phyloP scores from a whole-genome alignment of 2,888 invertebrate species.

The Leptodirus hochenwartii region DNA sequence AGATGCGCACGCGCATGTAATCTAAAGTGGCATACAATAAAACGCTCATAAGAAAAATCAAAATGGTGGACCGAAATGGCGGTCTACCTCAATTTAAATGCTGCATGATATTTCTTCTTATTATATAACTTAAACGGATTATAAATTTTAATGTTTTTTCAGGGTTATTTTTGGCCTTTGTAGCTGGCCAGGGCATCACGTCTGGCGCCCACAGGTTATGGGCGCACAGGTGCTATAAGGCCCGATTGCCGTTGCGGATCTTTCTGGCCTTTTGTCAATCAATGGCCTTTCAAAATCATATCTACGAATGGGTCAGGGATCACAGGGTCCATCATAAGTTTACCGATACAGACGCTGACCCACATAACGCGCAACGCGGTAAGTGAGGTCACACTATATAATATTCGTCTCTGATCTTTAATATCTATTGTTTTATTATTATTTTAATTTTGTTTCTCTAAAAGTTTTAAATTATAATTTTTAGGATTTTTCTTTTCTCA shows the following conservation, averaged over 20 bases:
- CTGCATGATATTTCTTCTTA: too few species aligned
- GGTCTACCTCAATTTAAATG: too few species aligned
- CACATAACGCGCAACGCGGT: conserved; percentile 79
- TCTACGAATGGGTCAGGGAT: conserved; percentile 67
- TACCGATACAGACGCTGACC: conserved; percentile 86
- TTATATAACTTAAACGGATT: too few species aligned
- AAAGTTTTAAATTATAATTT: conserved; percentile 1
- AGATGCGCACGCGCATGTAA: too few species aligned
- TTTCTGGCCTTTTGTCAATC: conserved; percentile 67
- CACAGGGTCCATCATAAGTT: conserved; percentile 84
- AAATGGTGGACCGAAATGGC: too few species aligned
- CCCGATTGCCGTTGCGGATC: conserved; percentile 64
- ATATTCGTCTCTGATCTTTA: neutral
- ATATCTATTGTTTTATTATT: neutral
- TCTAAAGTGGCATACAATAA: too few species aligned
- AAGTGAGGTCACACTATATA: conserved; percentile 1
- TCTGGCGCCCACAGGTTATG: conserved; percentile 90
- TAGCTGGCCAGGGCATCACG: conserved; percentile 50
- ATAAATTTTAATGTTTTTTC: conserved; percentile 6
- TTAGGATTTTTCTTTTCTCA: conserved; percentile 84
- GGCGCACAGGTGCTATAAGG: conserved; percentile 88
- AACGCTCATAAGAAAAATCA: too few species aligned
- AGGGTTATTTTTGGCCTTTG: conserved; percentile 6
- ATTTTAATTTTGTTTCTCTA: neutral
- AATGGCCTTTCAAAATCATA: conserved; percentile 75